Evolutionary conservation across 2,888 invertebrate species (phyloP), one percentile per base, ranked within the genome.

Genomic region (Aleiodes alternator): DNA sequence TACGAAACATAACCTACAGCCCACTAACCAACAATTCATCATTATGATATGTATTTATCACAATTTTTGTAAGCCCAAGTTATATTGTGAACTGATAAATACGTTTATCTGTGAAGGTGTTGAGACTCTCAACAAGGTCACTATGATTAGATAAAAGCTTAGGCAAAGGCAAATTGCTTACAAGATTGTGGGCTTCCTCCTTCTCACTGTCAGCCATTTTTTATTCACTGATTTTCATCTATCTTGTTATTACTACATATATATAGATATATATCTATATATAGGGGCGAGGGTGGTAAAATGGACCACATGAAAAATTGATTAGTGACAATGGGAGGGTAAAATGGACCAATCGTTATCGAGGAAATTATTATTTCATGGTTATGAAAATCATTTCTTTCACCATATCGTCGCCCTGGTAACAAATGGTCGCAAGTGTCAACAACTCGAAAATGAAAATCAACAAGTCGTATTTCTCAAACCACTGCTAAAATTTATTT

Each of bases 161-260:
- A 85, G 82, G 79, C 80, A 85, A 84, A 85, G 82, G 80, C 82
- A 84, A 87, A 87, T 85, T 87, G 88, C 92, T 90, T 90, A 94
- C 94, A 91, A 94, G 91, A 91, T 93, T 93, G 84, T 92, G 91
- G 82, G 95, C 94, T 90, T 96, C 96, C 91, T 95, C 95, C 90
- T 94, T 95, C 91, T 96, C 96, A 90, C 93, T 93, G 90, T 96
- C 96, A 83, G 93, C 92, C 92, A 94, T 93, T 85, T 90, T 91
- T 48, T 11, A 16, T 34, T 12, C 48, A 43, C 57, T 57, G 11
- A 51, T 14, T 31, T 55, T 81, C 4, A 50, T 23, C 66, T 68
- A n/a, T 29, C 56, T 64, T 55, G 55, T 43, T 23, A 23, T 23
- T 23, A 23, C 23, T 23, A 2, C 23, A 23, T 2, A 23, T 23